Base-by-base conservation (phyloP, 1,140 invertebrate species). In the Mactra quadrangularis region DNA sequence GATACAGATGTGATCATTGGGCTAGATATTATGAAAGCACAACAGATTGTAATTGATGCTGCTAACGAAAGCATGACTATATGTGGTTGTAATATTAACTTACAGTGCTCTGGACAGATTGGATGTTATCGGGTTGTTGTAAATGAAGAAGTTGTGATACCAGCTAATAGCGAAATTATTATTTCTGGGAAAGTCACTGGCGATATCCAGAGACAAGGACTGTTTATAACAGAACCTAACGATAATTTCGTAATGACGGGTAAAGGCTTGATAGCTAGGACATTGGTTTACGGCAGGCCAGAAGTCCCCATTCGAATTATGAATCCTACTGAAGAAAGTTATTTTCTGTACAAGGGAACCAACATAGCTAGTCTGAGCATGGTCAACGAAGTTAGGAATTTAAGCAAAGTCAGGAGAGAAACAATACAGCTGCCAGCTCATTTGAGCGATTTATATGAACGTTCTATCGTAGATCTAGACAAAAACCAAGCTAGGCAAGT, bases 221-320 rank as follows among this genome's bases (percentile, higher is more conserved):
- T 25, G 2, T 72, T 1, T 6, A 50, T 41, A 15, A 41, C 38
- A 15, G 6, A 45, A 55, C 6, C 70, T 50, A n/a, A 31, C n/a
- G 7, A 29, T 22, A 53, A 31, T 25, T 31, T 59, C 17, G 6
- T 7, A 41, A n/a, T 53, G 53, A 29, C 4, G 31, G 38, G 50
- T n/a, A 1, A 33, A 22, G 70, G 59, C 41, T 52, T 29, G 3
- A 38, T 3, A 47, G 6, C 35, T 13, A 13, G 59, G n/a, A 35
- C 60, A 0, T 9, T 25, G 13, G 53, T 1, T 0, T 2, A 27
- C 0, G 38, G 60, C 4, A 47, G 7, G n/a, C n/a, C n/a, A n/a
- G n/a, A n/a, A 0, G 38, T 75, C 25, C 72, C 72, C 27, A n/a
- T 75, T n/a, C 27, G 72, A 41, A 60, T 75, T 3, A 62, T 45